Base-by-base conservation (phyloP, 2,113 vertebrate genomes). In the Chamaetylas fuelleborni region DNA sequence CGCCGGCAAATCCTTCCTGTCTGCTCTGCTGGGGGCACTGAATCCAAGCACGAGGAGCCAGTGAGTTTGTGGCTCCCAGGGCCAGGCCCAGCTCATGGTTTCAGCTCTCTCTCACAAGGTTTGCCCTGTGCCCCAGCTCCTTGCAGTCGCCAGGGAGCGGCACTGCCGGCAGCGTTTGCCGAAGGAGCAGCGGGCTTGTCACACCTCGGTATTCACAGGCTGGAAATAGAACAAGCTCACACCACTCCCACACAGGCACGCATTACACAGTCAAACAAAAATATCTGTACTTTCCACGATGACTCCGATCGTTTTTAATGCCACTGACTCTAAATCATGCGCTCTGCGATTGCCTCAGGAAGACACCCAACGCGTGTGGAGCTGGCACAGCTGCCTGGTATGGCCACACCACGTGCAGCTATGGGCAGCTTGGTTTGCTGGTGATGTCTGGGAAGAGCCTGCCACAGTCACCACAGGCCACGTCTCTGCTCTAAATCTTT, bases 271-370 rank as follows among this genome's bases (percentile, higher is more conserved):
- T 74, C 85, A 94, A 70, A 93, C 85, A 84, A 94, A 96, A 96
- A 96, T 96, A 97, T 90, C 95, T 95, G 88, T 96, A 96, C 88
- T 96, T 97, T 96, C 93, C 77, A 0, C 57, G 69, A 94, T 96
- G 95, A 96, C 92, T 96, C 88, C n/a, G 19, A 25, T 42, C 26
- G 8, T 78, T 93, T 95, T 92, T 93, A 96, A 93, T 94, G 82
- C 85, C 82, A 71, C 80, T 90, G 94, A 86, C 71, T 89, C 81
- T 86, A 88, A 83, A 86, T 93, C 94, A 96, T 90, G 73, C 81
- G 93, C 69, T 93, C 85, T 72, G 74, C 53, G 79, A 19, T 92
- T 81, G 60, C 83, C 82, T 93, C 76, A 90, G 69, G 79, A 86
- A 86, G 83, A 78, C 83, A 84, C 72, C 14, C 82, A 24, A 10